phyloP scores from a whole-genome alignment of 2,888 invertebrate genomes.

The Protula sp. region DNA sequence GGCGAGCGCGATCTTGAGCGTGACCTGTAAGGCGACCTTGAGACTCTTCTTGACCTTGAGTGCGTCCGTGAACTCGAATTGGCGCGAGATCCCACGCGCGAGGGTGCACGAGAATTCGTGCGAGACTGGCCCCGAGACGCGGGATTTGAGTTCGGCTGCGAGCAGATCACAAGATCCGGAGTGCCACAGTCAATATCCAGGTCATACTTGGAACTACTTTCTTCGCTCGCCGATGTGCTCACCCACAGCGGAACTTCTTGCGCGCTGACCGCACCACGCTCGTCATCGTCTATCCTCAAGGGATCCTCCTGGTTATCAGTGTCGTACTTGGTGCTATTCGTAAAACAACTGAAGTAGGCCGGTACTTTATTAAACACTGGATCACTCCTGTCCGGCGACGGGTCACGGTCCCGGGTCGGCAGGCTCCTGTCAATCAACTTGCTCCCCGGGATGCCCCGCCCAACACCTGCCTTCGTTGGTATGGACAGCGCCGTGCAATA shows the following conservation, averaged over 20 bases:
- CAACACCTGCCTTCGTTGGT: constrained; percentile 13
- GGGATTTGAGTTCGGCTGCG: neutral
- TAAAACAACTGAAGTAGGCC: constrained; percentile 45
- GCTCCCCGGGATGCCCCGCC: neutral
- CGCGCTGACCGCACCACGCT: too few relatives aligned
- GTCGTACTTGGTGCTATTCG: constrained; percentile 48
- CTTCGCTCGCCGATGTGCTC: too few relatives aligned
- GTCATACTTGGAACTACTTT: too few relatives aligned
- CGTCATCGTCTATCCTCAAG: too few relatives aligned
- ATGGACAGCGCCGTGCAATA: constrained; percentile 42
- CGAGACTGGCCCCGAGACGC: too few relatives aligned
- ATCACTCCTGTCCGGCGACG: constrained; percentile 24
- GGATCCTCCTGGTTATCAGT: too few relatives aligned
- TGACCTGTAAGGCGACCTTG: too few relatives aligned
- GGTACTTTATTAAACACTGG: constrained; percentile 35
- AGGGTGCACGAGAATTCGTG: neutral
- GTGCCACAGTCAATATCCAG: too few relatives aligned
- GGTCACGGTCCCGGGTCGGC: constrained; percentile 27
- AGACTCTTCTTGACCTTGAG: too few relatives aligned
- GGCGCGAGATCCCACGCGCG: neutral
- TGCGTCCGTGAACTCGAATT: neutral
- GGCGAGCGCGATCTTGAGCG: too few relatives aligned
- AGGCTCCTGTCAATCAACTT: neutral
- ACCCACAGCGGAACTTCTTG: too few relatives aligned
- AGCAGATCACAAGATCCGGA: neutral